Conservation (phyloP, 2,888 invertebrate species). For the Acleris emargana region DNA sequence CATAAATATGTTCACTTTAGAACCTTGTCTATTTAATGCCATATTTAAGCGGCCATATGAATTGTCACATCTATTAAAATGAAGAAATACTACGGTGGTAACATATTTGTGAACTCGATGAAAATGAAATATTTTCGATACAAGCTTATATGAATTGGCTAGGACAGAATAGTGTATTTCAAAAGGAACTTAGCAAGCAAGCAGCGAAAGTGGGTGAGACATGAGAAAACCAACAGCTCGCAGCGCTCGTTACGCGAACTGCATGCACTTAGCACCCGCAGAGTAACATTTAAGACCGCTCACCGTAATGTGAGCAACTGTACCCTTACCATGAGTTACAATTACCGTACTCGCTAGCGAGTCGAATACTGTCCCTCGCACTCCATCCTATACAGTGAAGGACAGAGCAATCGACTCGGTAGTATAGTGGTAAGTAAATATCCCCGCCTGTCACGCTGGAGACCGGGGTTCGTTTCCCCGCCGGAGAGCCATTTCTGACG, state of each 20-base stretch:
- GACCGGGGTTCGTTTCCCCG: constrained; percentile 60
- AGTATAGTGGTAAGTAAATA: constrained; percentile 38
- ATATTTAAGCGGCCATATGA: too few species aligned
- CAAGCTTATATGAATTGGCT: not conserved
- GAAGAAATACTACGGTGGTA: too few species aligned
- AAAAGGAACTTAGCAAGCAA: not conserved
- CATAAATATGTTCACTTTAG: too few species aligned
- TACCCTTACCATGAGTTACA: not conserved
- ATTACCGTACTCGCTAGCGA: too few species aligned
- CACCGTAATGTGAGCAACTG: constrained; percentile 10
- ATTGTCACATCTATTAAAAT: too few species aligned
- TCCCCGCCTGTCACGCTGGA: constrained; percentile 47
- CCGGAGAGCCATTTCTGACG: constrained; percentile 43
- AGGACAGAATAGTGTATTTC: not conserved
- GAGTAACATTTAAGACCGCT: constrained; percentile 33
- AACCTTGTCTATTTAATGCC: too few species aligned
- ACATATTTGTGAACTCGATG: too few species aligned
- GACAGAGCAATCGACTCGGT: too few species aligned
- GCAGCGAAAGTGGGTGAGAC: not conserved
- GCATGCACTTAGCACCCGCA: constrained; percentile 36
- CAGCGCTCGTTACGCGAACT: constrained; percentile 27
- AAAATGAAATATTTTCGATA: too few species aligned
- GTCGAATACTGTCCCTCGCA: not conserved
- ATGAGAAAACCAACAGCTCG: constrained; percentile 20
- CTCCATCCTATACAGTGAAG: too few species aligned